Evolutionary conservation across 2,113 vertebrate species (phyloP), one percentile per base, ranked within the genome.

Genomic region (Artemisiospiza belli): DNA sequence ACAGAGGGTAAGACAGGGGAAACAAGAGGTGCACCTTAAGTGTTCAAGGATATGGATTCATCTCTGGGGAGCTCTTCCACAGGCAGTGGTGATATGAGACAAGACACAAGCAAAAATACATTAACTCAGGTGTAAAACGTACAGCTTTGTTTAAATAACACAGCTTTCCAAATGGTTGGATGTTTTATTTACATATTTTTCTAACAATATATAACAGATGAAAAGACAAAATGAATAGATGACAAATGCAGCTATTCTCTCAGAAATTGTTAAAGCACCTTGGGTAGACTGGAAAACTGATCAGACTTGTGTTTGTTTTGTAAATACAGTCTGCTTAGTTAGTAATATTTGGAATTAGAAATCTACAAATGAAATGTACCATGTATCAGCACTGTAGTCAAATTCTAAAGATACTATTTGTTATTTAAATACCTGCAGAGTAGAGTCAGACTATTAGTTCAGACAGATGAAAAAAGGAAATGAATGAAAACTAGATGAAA

Each of bases 231-330:
- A 94, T 90, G 0, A 93, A 84, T 49, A 47, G 25, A 95, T 72
- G 93, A 57, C 51, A 97, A 94, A 51, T 83, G 85, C 51, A 94
- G 28, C 49, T 81, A 59, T 92, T 73, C 77, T 89, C 90, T 95
- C 81, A 95, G 91, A 89, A 90, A 90, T 66, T 54, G 7, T 89
- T 59, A 70, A 78, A 66, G 64, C 66, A 59, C 13, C 19, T 39
- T 37, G 44, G 39, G 23, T 5, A 63, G 37, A 67, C 2, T 61
- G 16, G 31, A 69, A 90, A 88, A 75, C 43, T 54, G n/a, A 16
- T 73, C 49, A 80, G 72, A 68, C 9, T 73, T 55, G 18, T 46
- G 51, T 55, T 72, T 55, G 49, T 3, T 90, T 86, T 80, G 63
- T 57, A 85, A 88, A 79, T 41, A 62, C 51, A 63, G 35, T 51